phyloP scores from a whole-genome alignment of 2,113 vertebrate species.

The Columba janthina region DNA sequence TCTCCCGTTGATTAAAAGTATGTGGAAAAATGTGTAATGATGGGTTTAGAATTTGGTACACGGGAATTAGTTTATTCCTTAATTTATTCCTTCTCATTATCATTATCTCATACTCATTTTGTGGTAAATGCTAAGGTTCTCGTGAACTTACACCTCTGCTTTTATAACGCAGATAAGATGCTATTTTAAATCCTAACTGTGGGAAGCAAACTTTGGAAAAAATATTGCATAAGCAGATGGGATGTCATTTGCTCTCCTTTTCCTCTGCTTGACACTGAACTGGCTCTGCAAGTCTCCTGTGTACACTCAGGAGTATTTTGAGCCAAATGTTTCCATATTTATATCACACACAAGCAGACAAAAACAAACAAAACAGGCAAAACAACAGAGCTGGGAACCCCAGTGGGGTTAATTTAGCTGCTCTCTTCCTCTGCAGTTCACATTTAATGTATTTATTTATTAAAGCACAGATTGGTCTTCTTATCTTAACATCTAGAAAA shows the following conservation, averaged over 20 bases:
- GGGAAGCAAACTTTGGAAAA: slow-evolving; percentile 44
- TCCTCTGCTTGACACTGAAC: slow-evolving; percentile 36
- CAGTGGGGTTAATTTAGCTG: slow-evolving; percentile 25
- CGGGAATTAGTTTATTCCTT: background rate
- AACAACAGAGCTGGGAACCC: background rate
- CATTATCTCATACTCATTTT: background rate
- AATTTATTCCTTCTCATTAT: no score
- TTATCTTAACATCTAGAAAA: slow-evolving; percentile 1
- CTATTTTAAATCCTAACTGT: slow-evolving; percentile 48
- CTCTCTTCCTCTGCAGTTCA: slow-evolving; percentile 3
- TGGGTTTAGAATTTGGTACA: background rate
- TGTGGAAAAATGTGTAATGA: background rate
- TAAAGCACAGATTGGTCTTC: background rate
- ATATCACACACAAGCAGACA: slow-evolving; percentile 37
- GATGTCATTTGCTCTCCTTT: slow-evolving; percentile 44
- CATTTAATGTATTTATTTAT: slow-evolving; percentile 7
- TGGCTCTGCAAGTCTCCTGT: slow-evolving; percentile 24
- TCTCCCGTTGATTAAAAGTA: background rate
- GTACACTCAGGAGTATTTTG: slow-evolving; percentile 33
- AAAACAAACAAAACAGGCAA: slow-evolving; percentile 9
- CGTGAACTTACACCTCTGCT: background rate
- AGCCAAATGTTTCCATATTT: slow-evolving; percentile 57
- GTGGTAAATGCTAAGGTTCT: background rate
- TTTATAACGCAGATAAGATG: background rate
- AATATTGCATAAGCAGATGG: background rate